Base-by-base conservation (phyloP, 53 echinoderm and acorn worm genomes). In the Astropecten irregularis region DNA sequence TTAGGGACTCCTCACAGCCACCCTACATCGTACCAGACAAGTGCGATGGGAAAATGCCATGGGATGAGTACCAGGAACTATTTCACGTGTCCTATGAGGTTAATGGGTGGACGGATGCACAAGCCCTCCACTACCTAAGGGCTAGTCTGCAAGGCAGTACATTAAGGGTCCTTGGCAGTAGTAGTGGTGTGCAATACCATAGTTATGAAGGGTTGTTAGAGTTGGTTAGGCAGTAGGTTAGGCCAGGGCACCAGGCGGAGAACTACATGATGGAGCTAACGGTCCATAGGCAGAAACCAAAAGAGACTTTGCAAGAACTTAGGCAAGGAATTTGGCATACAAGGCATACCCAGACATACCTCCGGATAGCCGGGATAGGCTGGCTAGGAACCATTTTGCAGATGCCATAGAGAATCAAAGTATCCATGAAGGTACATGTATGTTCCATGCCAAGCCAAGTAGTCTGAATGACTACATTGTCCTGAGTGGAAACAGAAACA, bases 381-480 rank as follows among this genome's bases (percentile, higher is more conserved):
- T 87, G 26, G 79, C 77, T n/a, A n/a, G n/a, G n/a, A n/a, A n/a
- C n/a, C n/a, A n/a, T n/a, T n/a, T n/a, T n/a, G n/a, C n/a, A n/a
- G 83, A 83, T 68, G 76, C 89, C 0, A 53, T 89, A 1, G 83
- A 83, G 16, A 74, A 83, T 29, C 73, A 66, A 20, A 61, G 62
- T 2, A 83, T 89, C 9, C 27, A 74, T n/a, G 57, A 64, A n/a
- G n/a, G n/a, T n/a, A n/a, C n/a, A n/a, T n/a, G n/a, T n/a, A n/a
- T n/a, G n/a, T n/a, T n/a, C n/a, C n/a, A n/a, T n/a, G n/a, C n/a
- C n/a, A n/a, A n/a, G n/a, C n/a, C n/a, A n/a, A n/a, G n/a, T n/a
- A n/a, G n/a, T n/a, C 27, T n/a, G n/a, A n/a, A n/a, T n/a, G n/a
- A n/a, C n/a, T n/a, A n/a, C n/a, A 25, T 56, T 27, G 16, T 31